Conservation (phyloP, 2,888 invertebrate species). For the Cheilosia pagana region DNA sequence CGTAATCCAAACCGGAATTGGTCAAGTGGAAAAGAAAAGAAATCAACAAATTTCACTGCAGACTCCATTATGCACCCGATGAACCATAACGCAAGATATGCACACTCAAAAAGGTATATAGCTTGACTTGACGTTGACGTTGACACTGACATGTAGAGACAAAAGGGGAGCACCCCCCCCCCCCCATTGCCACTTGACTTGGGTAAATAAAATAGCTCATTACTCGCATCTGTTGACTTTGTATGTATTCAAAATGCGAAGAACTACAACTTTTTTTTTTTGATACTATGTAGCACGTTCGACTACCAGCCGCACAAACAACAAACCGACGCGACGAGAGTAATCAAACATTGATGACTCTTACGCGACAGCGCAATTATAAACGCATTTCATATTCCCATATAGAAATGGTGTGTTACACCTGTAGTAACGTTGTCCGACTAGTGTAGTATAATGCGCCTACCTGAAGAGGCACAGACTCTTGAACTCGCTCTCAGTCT, state of each 20-base stretch:
- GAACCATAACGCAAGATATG: slow-evolving; percentile 29
- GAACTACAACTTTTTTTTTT: neutral
- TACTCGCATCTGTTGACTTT: slow-evolving; percentile 66
- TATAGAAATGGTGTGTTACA: slow-evolving; percentile 42
- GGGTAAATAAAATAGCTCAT: slow-evolving; percentile 58
- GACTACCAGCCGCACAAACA: slow-evolving; percentile 7
- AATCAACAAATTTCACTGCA: slow-evolving; percentile 33
- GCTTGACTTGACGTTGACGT: slow-evolving; percentile 7
- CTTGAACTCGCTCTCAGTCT: slow-evolving; percentile 66
- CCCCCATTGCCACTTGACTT: slow-evolving; percentile 2
- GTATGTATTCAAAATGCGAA: slow-evolving; percentile 37
- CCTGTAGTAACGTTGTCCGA: slow-evolving; percentile 50
- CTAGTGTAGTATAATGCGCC: neutral
- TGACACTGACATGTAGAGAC: neutral
- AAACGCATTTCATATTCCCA: slow-evolving; percentile 56
- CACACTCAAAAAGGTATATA: slow-evolving; percentile 1
- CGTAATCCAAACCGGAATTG: slow-evolving; percentile 37
- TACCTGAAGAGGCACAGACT: slow-evolving; percentile 32
- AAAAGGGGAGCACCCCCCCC: neutral
- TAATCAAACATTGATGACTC: slow-evolving; percentile 47
- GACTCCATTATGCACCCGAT: slow-evolving; percentile 23
- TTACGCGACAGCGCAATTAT: slow-evolving; percentile 59
- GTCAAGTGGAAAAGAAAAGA: neutral
- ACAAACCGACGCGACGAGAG: neutral
- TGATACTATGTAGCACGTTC: slow-evolving; percentile 28